Evolutionary conservation across 2,797 vertebrate genomes (phyloP).

Genomic region (Paedocypris micromegethes): DNA sequence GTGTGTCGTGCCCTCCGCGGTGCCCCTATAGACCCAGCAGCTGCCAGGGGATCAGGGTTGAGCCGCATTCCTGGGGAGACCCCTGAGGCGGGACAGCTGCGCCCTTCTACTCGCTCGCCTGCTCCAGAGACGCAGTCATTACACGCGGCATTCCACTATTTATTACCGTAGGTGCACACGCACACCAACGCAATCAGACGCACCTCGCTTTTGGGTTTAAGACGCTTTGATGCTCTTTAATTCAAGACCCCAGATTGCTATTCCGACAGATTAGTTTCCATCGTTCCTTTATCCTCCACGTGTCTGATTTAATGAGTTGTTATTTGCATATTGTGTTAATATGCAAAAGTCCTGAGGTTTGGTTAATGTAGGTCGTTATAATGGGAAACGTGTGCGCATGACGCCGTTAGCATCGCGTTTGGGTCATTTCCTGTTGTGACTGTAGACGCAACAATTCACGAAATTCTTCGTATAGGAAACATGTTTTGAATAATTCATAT

Average conservation of each 20-base stretch:
- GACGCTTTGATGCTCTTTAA: too few relatives aligned
- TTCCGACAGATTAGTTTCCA: not conserved
- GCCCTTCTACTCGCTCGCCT: slow-evolving; percentile 8
- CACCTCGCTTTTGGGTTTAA: not conserved
- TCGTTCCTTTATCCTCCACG: not conserved
- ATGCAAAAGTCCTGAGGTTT: slow-evolving; percentile 17
- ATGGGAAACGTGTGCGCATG: too few relatives aligned
- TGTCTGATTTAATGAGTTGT: slow-evolving; percentile 7
- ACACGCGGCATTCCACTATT: slow-evolving; percentile 49
- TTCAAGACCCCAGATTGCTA: slow-evolving; percentile 4
- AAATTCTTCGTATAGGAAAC: too few relatives aligned
- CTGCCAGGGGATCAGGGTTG: slow-evolving; percentile 40
- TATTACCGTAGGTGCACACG: slow-evolving; percentile 38
- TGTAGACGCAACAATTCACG: not conserved
- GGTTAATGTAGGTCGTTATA: slow-evolving; percentile 23
- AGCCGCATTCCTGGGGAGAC: slow-evolving; percentile 43
- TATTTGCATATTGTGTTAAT: slow-evolving; percentile 20
- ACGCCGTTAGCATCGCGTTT: too few relatives aligned
- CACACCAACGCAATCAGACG: slow-evolving; percentile 29
- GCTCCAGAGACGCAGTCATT: slow-evolving; percentile 40
- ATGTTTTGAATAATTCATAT: too few relatives aligned
- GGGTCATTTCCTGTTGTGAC: slow-evolving; percentile 18
- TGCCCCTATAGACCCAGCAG: slow-evolving; percentile 36
- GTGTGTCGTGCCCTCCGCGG: slow-evolving; percentile 37
- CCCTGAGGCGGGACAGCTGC: slow-evolving; percentile 50